A percentile compares a stretch with the other conserved stretches of the same genome.
Conservation (phyloP, 2,888 invertebrate species). For the Anorthoa munda region DNA sequence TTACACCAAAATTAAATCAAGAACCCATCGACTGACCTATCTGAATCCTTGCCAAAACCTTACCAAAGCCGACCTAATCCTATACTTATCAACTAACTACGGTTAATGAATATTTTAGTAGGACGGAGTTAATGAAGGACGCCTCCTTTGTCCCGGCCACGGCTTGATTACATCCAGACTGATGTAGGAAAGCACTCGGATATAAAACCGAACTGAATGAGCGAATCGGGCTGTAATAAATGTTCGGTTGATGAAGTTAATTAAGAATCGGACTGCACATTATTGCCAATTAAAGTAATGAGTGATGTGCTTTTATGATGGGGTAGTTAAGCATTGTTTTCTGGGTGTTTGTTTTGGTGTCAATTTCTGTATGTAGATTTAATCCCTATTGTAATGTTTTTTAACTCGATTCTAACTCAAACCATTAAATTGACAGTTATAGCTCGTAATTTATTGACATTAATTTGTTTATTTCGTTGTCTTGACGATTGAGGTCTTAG, state of each 20-base stretch:
- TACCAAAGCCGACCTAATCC: constrained; percentile 55
- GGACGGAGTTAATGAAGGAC: constrained; percentile 86
- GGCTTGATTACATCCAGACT: constrained; percentile 83
- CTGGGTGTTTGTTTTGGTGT: neutral
- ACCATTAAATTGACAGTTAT: too few relatives aligned
- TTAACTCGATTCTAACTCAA: too few relatives aligned
- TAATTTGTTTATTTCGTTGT: too few relatives aligned
- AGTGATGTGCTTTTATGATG: constrained; percentile 4
- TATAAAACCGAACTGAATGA: constrained; percentile 67
- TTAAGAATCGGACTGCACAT: constrained; percentile 33
- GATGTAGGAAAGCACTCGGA: constrained; percentile 68
- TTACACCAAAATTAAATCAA: constrained; percentile 27
- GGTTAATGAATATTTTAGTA: constrained; percentile 87
- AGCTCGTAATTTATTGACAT: too few relatives aligned
- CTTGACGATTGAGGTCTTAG: too few relatives aligned
- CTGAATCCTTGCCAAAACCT: constrained; percentile 47
- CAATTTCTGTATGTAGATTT: neutral
- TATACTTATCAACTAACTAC: constrained; percentile 74
- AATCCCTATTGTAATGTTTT: neutral
- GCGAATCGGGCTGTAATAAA: constrained; percentile 39
- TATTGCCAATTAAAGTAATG: constrained; percentile 33
- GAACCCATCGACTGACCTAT: constrained; percentile 42
- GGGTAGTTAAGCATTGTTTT: neutral
- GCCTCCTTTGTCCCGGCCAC: constrained; percentile 85
- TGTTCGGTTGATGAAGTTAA: constrained; percentile 39